These are phyloP conservation scores for Himalopsyche kuldschensis DNA, from an alignment of 2,888 invertebrate species.

Conservation along the genomic window DNA sequence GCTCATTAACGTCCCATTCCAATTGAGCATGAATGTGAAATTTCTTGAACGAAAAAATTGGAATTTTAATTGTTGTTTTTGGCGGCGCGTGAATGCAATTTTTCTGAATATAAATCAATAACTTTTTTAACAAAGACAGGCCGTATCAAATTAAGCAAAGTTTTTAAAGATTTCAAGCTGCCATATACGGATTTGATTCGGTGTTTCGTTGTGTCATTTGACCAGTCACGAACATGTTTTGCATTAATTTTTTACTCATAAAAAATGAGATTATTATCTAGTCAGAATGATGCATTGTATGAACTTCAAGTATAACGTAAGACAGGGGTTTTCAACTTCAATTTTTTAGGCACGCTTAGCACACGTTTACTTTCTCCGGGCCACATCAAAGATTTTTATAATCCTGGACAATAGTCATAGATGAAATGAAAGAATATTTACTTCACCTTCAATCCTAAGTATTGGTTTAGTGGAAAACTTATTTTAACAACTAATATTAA, in stretches of 20 bases:
- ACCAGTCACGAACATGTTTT: background rate
- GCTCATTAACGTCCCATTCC: background rate
- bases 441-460: no score
- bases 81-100: conserved; percentile 3
- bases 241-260: background rate
- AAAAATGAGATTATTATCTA: background rate
- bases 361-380: no score
- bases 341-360: no score
- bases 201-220: background rate
- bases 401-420: no score
- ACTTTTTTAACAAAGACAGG: background rate
- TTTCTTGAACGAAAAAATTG: background rate
- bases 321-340: no score
- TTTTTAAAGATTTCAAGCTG: background rate
- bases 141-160: background rate
- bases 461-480: no score
- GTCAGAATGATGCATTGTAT: no score
- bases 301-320: no score
- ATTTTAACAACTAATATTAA: no score
- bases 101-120: background rate
- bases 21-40: background rate
- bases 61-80: background rate
- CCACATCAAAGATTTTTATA: no score
- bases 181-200: background rate
- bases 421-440: no score